A percentile compares a stretch with the other conserved stretches of the same genome.
phyloP scores from a whole-genome alignment of 2,888 invertebrate genomes.

The Aspidiotus rigidus region DNA sequence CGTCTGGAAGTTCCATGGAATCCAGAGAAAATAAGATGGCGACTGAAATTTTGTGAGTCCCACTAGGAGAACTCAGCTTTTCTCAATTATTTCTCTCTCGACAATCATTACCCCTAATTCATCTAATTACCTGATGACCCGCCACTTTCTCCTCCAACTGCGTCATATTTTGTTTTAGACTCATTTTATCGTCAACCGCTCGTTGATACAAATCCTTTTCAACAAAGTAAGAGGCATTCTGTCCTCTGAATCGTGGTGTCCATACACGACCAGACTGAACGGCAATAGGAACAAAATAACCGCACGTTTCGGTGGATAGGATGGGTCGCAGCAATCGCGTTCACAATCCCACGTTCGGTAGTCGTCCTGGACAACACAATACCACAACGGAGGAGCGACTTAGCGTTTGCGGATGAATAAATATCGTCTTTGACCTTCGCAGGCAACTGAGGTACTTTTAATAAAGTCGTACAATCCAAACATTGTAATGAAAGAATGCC shows the following conservation, averaged over 20 bases:
- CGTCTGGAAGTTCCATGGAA: too few relatives aligned
- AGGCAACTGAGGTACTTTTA: slow-evolving; percentile 20
- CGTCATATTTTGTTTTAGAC: slow-evolving; percentile 81
- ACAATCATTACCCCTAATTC: too few relatives aligned
- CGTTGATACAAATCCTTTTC: slow-evolving; percentile 90
- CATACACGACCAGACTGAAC: slow-evolving; percentile 78
- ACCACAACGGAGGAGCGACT: slow-evolving; percentile 72
- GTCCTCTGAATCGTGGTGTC: slow-evolving; percentile 53
- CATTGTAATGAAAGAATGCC: slow-evolving; percentile 23
- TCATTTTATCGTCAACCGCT: slow-evolving; percentile 77
- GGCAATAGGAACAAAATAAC: slow-evolving; percentile 79
- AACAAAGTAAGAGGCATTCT: slow-evolving; percentile 87
- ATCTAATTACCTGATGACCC: too few relatives aligned
- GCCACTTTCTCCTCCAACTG: slow-evolving; percentile 68
- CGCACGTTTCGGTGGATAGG: slow-evolving; percentile 85
- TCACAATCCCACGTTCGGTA: slow-evolving; percentile 68
- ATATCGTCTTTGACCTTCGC: slow-evolving; percentile 22
- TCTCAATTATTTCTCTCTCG: too few relatives aligned
- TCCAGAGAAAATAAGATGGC: too few relatives aligned
- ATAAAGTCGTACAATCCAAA: slow-evolving; percentile 33
- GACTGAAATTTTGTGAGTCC: too few relatives aligned
- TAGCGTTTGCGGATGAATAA: slow-evolving; percentile 55
- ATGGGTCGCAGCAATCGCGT: slow-evolving; percentile 77
- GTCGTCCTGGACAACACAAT: slow-evolving; percentile 72
- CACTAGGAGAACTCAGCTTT: too few relatives aligned